A percentile compares a stretch with the other conserved stretches of the same genome.
These are phyloP conservation scores for Scaptomyza graminum DNA, from an alignment of 1,140 invertebrate genomes.

Conservation along the genomic window DNA sequence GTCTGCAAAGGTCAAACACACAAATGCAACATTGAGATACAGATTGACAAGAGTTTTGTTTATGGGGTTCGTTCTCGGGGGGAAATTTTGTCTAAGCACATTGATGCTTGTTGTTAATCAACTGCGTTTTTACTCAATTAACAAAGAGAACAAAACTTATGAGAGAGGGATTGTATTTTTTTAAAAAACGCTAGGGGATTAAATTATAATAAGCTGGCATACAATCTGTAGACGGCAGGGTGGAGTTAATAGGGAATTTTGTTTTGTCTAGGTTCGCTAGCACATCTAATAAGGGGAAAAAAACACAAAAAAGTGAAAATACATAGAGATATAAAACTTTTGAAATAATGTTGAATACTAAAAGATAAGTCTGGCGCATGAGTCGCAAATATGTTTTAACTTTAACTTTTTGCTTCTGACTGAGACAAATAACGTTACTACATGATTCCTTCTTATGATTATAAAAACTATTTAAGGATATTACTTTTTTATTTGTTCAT, in stretches of 20 bases:
- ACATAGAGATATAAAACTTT: background rate
- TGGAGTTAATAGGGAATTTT: background rate
- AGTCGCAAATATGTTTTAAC: background rate
- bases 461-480: too few species aligned
- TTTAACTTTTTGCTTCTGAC: too few species aligned
- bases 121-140: slow-evolving; percentile 73
- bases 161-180: background rate
- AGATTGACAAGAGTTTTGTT: slow-evolving; percentile 11
- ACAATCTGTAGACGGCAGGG: slow-evolving; percentile 4
- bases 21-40: slow-evolving; percentile 39
- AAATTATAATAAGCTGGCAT: slow-evolving; percentile 45
- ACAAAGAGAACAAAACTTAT: slow-evolving; percentile 40
- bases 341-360: background rate
- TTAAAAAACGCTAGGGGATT: slow-evolving; percentile 8
- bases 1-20: slow-evolving; percentile 85
- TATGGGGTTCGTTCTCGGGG: slow-evolving; percentile 29
- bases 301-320: slow-evolving; percentile 9
- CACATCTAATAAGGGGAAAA: slow-evolving; percentile 40
- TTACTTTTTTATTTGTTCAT: too few species aligned
- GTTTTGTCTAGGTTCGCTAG: slow-evolving; percentile 33
- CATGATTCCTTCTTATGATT: too few species aligned
- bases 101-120: slow-evolving; percentile 61
- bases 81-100: slow-evolving; percentile 59
- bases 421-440: too few species aligned
- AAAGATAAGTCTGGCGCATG: background rate